A percentile compares a stretch with the other conserved stretches of the same genome.
phyloP scores from a whole-genome alignment of 2,113 vertebrate species.

The Phalacrocorax aristotelis region DNA sequence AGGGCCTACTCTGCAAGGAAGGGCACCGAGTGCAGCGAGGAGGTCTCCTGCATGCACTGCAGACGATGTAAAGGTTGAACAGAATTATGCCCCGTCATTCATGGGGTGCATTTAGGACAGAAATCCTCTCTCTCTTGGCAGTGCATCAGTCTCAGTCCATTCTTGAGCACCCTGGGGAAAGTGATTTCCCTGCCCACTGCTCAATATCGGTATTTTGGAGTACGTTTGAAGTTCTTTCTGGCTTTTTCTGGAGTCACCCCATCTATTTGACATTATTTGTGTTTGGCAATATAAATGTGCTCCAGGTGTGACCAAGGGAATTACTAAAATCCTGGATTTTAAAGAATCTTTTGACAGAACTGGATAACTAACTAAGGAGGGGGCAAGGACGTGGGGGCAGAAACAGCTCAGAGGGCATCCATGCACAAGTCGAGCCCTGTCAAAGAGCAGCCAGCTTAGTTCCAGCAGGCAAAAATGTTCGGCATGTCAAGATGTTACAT shows the following conservation, averaged over 20 bases:
- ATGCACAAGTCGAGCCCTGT: fast-evolving
- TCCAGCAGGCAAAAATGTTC: slow-evolving; percentile 10
- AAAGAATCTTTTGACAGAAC: neutral
- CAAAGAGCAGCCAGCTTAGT: neutral
- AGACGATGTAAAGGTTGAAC: fast-evolving
- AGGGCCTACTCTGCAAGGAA: neutral
- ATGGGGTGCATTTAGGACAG: neutral
- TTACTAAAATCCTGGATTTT: neutral
- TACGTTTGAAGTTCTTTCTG: neutral
- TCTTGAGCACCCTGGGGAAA: neutral
- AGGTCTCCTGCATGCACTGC: neutral
- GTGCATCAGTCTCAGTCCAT: fast-evolving
- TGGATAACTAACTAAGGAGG: fast-evolving
- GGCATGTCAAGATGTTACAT: neutral
- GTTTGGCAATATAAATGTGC: neutral
- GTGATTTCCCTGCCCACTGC: neutral
- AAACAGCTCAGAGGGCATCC: neutral
- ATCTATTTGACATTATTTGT: neutral
- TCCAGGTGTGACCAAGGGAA: neutral
- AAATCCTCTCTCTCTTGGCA: neutral
- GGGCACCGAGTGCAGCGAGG: neutral
- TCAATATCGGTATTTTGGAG: neutral
- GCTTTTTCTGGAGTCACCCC: fast-evolving
- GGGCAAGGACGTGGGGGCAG: fast-evolving
- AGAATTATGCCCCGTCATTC: neutral